Evolutionary conservation across 2,888 invertebrate species (phyloP), one percentile per base, ranked within the genome.

Genomic region (Bombylius major): DNA sequence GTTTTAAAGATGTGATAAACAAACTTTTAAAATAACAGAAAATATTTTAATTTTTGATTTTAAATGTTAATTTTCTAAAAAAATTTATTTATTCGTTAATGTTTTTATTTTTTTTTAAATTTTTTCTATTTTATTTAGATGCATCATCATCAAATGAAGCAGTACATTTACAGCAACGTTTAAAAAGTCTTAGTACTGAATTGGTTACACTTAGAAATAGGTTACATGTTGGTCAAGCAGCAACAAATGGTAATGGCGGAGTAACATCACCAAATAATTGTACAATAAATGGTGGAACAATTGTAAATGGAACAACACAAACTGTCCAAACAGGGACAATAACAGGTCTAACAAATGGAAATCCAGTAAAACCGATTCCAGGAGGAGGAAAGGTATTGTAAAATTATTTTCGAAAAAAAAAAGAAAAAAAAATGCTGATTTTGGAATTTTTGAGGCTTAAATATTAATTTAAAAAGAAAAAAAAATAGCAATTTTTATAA

Each of bases 71-170:
- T 23, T 23, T 23, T 23, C 23, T 23, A 23, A 23, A 23, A 23
- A 23, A 23, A 23, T 23, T 23, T 23, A 23, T 23, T 23, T 23
- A 23, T 23, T 36, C 36, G 9, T 36, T 9, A 8, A 8, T 36
- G 6, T 36, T 44, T 44, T 13, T 12, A 44, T 44, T 13, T 44
- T 44, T 44, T 44, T 12, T 44, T 13, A 5, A 12, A 12, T 44
- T 49, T 31, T 13, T 33, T 14, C 57, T 59, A 57, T 51, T 58
- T 62, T 57, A 77, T 77, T 3, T 80, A 93, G 93, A 93, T 87
- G 92, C 92, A 67, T 90, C 92, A 67, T 92, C 91, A 62, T 91
- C 91, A 66, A 92, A 91, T 80, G 93, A 93, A 80, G 92, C 92
- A 65, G 92, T 91, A 67, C 92, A 92, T 74, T 79, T 93, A 70